Base-by-base conservation (phyloP, 2,113 vertebrate genomes). In the Mohoua ochrocephala region DNA sequence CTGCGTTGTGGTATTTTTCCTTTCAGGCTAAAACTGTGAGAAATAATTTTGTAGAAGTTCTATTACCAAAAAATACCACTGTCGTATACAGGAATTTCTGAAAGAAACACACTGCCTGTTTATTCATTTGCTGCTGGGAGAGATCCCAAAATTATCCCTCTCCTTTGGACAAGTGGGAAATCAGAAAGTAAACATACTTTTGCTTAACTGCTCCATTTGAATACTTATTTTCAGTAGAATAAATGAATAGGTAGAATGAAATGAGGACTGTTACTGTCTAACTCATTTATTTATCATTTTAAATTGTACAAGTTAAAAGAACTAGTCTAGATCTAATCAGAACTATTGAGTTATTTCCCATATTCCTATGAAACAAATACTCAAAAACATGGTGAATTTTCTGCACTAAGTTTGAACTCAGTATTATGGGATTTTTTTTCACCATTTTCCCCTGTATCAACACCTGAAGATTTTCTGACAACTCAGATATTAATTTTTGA, bases 361-460 rank as follows among this genome's bases (percentile, higher is more conserved):
- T 57, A 39, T 27, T 89, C 7, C 16, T 57, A 27, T 76, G 16
- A 56, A 67, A 71, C 1, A 68, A 79, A 45, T 54, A 59, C 13
- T 41, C 4, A 35, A 82, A 91, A 86, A 69, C 6, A 26, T 21
- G 17, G 3, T 28, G 13, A 53, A 61, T 78, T 61, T 53, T 35
- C 31, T 45, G 9, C 1, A 2, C 6, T 60, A 39, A n/a, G 4
- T 76, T 13, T 53, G 9, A 89, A 26, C 3, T 50, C 20, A 24
- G 3, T 61, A 37, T 61, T 65, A 57, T 15, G 27, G 19, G 3
- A 1, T 14, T 33, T 79, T 84, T 39, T 39, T 10, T 3, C 26
- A 23, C 23, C 5, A 15, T n/a, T 82, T 52, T 4, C 4, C 3
- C 10, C 17, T 6, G 1, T 49, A 13, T 56, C 2, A 22, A 47